Conservation (phyloP, 30 jellyfish, hydroid and myxozoan species). For the Aurelia sp. region DNA sequence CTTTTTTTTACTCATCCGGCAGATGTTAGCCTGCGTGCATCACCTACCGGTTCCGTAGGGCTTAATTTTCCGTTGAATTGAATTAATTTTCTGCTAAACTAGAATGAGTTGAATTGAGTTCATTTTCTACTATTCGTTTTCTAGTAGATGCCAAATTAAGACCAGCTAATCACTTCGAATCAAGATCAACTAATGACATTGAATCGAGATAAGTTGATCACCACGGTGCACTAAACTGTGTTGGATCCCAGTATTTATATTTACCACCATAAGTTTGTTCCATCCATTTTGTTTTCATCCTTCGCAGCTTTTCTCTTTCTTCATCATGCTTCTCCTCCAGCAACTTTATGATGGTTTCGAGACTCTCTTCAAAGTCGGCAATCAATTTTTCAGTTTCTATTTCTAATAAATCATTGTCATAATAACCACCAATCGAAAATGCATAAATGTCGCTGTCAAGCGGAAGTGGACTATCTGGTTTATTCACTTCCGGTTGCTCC, state of each 20-base stretch:
- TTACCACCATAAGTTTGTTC: slow-evolving; percentile 12
- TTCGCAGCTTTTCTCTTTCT: slow-evolving; percentile 1
- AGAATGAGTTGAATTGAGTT: too few species aligned
- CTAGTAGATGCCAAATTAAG: too few species aligned
- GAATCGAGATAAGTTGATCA: neutral
- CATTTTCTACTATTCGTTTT: too few species aligned
- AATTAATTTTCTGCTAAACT: too few species aligned
- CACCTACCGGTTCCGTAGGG: too few species aligned
- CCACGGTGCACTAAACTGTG: slow-evolving; percentile 38
- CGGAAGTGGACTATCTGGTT: slow-evolving; percentile 13
- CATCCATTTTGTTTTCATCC: neutral
- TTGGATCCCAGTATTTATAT: slow-evolving; percentile 30
- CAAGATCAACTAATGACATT: too few species aligned
- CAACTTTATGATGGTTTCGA: slow-evolving; percentile 10
- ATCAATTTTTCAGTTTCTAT: slow-evolving; percentile 12
- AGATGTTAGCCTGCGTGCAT: too few species aligned
- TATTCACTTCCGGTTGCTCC: neutral
- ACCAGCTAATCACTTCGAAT: too few species aligned
- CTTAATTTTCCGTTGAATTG: too few species aligned
- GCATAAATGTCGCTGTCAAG: slow-evolving; percentile 18
- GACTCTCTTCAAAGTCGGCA: slow-evolving; percentile 19
- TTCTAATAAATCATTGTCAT: slow-evolving; percentile 35
- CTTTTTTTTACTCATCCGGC: too few species aligned
- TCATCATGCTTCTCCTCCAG: slow-evolving; percentile 10
- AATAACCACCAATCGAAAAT: slow-evolving; percentile 1